Percentiles rank a stretch among this genome's conserved stretches.
phyloP scores from a whole-genome alignment of 2,888 invertebrate species.

The Cosmopolites sordidus region DNA sequence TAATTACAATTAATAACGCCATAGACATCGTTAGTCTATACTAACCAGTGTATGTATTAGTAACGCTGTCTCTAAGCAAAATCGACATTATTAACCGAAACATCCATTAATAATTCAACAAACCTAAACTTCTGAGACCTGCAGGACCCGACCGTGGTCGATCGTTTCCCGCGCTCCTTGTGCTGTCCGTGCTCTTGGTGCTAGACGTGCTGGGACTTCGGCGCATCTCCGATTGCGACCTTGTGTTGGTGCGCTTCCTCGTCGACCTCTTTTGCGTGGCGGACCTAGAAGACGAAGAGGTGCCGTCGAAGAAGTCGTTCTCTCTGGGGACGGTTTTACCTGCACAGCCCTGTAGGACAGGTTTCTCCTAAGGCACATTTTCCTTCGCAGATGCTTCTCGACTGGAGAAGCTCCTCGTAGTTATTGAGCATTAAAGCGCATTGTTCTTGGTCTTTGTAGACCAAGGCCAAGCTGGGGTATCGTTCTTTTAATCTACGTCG shows the following conservation, averaged over 20 bases:
- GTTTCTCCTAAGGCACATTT: constrained; percentile 78
- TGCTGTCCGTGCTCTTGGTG: constrained; percentile 32
- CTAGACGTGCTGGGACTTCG: constrained; percentile 45
- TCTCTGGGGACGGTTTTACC: constrained; percentile 30
- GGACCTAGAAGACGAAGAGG: constrained; percentile 33
- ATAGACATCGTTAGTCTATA: too few relatives aligned
- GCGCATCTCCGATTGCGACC: constrained; percentile 41
- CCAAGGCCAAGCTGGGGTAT: constrained; percentile 73
- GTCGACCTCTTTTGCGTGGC: constrained; percentile 28
- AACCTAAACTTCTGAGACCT: constrained; percentile 52
- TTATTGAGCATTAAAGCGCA: constrained; percentile 75
- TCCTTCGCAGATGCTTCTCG: constrained; percentile 81
- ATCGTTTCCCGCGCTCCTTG: constrained; percentile 43
- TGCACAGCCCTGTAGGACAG: constrained; percentile 76
- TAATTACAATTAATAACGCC: too few relatives aligned
- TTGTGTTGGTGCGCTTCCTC: constrained; percentile 32
- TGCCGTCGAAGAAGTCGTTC: background rate
- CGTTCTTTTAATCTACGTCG: constrained; percentile 77
- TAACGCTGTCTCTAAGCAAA: too few relatives aligned
- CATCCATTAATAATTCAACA: too few relatives aligned
- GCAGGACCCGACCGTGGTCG: constrained; percentile 75
- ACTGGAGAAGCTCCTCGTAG: constrained; percentile 75
- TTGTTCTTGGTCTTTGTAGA: constrained; percentile 68
- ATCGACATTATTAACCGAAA: too few relatives aligned
- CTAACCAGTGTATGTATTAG: too few relatives aligned